phyloP scores from a whole-genome alignment of 2,797 vertebrate species.

The Calcarius lapponicus region DNA sequence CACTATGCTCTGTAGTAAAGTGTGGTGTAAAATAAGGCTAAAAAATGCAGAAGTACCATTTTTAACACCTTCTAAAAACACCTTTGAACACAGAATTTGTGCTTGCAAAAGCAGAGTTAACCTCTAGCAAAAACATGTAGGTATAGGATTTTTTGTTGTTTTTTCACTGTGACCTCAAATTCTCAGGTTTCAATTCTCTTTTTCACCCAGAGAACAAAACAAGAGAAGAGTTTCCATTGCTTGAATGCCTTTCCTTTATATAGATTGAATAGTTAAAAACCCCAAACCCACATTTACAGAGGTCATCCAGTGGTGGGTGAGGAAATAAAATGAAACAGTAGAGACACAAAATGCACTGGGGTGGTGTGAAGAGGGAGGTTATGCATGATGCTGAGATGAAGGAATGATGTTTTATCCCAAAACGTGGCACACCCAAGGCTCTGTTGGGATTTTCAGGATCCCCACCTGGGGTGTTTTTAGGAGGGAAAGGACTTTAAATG shows the following conservation, averaged over 20 bases:
- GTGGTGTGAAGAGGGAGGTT: fast-evolving
- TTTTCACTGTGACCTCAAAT: neutral
- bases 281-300: neutral
- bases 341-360: neutral
- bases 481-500: neutral
- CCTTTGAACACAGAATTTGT: neutral
- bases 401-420: neutral
- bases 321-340: neutral
- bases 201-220: neutral
- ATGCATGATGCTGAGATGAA: neutral
- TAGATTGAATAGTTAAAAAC: neutral
- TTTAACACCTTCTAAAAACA: neutral
- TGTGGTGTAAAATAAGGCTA: neutral
- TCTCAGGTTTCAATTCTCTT: neutral
- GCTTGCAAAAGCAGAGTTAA: neutral
- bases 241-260: neutral
- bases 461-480: neutral
- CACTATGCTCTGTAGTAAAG: fast-evolving
- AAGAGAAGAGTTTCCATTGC: neutral
- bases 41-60: neutral
- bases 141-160: neutral
- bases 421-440: neutral
- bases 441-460: neutral
- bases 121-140: neutral
- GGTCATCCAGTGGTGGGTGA: neutral